Evolutionary conservation across 2,888 invertebrate species (phyloP).

Genomic region (Drosophila cracens): DNA sequence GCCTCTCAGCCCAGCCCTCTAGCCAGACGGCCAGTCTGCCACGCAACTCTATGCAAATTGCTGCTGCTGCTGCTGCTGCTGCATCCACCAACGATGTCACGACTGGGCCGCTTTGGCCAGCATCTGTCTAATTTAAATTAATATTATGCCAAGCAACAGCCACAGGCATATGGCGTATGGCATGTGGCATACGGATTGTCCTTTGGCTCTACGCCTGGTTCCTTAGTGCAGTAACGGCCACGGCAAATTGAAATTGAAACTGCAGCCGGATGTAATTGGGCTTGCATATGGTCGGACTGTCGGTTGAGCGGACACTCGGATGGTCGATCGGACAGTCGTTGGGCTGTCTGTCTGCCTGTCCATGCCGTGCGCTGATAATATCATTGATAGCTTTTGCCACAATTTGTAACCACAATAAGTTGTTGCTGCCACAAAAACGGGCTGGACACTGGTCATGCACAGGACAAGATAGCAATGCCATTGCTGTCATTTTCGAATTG

Average conservation of each 20-base stretch:
- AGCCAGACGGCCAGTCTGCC: not conserved
- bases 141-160: constrained; percentile 71
- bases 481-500: constrained; percentile 45
- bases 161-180: constrained; percentile 24
- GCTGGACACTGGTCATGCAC: not conserved
- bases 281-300: constrained; percentile 66
- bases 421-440: constrained; percentile 65
- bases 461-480: constrained; percentile 9
- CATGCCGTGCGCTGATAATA: constrained; percentile 64
- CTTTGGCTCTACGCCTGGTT: constrained; percentile 25
- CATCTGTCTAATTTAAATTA: constrained; percentile 78
- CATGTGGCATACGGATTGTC: constrained; percentile 46
- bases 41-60: constrained; percentile 26
- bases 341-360: constrained; percentile 8
- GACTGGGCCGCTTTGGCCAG: constrained; percentile 39
- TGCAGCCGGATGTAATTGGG: constrained; percentile 81
- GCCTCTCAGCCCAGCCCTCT: not conserved
- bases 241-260: constrained; percentile 79
- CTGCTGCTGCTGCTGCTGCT: constrained; percentile 10
- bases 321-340: constrained; percentile 4
- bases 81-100: constrained; percentile 20
- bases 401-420: constrained; percentile 80
- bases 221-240: constrained; percentile 29
- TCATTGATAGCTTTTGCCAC: constrained; percentile 80
- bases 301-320: constrained; percentile 14